Evolutionary conservation across 2,888 invertebrate species (phyloP), one percentile per base, ranked within the genome.

Genomic region (Actias luna): DNA sequence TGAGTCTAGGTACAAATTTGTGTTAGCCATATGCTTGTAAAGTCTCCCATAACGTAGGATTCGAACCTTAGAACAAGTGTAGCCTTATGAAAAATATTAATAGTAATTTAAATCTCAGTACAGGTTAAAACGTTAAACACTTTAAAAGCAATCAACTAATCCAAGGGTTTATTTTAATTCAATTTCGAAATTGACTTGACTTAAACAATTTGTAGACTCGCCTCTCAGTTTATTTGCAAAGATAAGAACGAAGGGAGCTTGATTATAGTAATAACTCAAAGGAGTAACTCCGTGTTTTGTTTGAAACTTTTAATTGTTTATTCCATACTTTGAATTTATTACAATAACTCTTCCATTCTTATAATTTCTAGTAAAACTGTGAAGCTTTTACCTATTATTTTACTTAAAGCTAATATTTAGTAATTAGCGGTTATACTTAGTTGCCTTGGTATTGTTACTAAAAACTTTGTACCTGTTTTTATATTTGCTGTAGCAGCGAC

Each of bases 271-370:
- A 31, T 16, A 12, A 33, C 22, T 3, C 50, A 58, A 58, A 25
- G 22, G 42, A 46, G 33, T 62, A 58, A n/a, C n/a, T 16, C 27
- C 50, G 35, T 33, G 35, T 60, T 55, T 55, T 55, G 52, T 7
- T 55, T 29, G 27, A 55, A 55, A 29, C 52, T 16, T 55, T 55
- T 29, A 29, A 55, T 29, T 36, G 25, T 58, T 35, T 58, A 36
- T 31, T 59, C 22, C 3, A 16, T 2, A 55, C 55, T 55, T n/a
- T 29, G 8, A 4, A n/a, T 58, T 31, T 59, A n/a, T 3, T 25
- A 16, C 10, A 16, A 36, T 3, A 10, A 65, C 64, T 39, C n/a
- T 8, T 58, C 58, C 12, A 3, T 22, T 50, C 22, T 50, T 25
- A 22, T 18, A 1, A 18, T 42, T 42, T 42, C 42, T 42, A 42